Conservation (phyloP, 2,888 invertebrate species). For the Beris chalybata region DNA sequence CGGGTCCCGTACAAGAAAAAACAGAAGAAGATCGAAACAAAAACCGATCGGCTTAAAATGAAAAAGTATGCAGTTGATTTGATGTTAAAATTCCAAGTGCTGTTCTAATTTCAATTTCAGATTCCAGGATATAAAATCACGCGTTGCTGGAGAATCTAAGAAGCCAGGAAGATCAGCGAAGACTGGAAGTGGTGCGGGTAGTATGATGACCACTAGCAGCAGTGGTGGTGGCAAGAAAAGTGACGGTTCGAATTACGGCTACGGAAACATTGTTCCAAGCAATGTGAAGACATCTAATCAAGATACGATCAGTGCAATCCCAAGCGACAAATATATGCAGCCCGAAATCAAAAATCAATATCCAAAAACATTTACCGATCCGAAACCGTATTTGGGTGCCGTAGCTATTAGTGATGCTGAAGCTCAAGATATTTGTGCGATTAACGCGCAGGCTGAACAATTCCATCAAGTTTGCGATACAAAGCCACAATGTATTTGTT, state of each 20-base stretch:
- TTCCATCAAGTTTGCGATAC: no score
- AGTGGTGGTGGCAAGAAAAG: background rate
- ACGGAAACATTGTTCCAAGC: background rate
- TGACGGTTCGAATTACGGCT: background rate
- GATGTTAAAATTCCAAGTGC: no score
- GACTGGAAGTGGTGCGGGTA: no score
- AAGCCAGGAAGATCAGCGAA: no score
- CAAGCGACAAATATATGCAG: background rate
- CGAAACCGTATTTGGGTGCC: constrained; percentile 11
- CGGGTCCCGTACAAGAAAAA: background rate
- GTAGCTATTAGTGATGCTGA: background rate
- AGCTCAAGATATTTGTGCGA: background rate
- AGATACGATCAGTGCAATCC: background rate
- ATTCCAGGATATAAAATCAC: no score
- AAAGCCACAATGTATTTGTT: no score
- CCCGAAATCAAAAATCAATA: background rate
- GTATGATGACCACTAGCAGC: background rate
- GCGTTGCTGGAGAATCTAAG: no score
- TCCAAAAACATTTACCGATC: constrained; percentile 10
- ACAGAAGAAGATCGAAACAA: background rate
- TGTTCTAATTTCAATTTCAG: no score
- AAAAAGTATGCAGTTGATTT: no score
- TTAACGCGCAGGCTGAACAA: no score
- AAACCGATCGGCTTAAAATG: constrained; percentile 6
- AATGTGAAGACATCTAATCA: background rate